Conservation (phyloP, 1,140 invertebrate genomes). For the Oryctes rhinoceros region DNA sequence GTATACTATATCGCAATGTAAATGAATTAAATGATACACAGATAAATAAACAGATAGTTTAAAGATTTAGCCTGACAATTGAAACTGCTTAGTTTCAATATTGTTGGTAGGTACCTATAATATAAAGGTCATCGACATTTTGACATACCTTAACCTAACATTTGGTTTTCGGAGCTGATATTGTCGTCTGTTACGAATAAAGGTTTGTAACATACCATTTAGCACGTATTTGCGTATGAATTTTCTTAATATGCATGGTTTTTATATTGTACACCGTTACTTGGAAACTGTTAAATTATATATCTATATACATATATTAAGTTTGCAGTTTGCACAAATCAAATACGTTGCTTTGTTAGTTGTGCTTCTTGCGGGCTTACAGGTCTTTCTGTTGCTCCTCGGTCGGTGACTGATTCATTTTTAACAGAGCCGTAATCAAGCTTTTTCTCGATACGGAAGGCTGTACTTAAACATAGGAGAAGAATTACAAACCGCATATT, state of each 20-base stretch:
- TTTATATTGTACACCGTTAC: conserved; percentile 14
- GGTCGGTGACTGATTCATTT: conserved; percentile 43
- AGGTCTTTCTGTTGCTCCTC: conserved; percentile 25
- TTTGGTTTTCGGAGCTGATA: conserved; percentile 36
- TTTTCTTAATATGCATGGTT: conserved; percentile 29
- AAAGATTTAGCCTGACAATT: not conserved
- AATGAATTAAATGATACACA: too few relatives aligned
- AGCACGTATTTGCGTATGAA: not conserved
- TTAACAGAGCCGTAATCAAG: conserved; percentile 41
- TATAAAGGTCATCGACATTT: conserved; percentile 54
- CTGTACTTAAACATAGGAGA: too few relatives aligned
- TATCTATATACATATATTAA: not conserved
- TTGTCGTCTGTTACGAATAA: not conserved
- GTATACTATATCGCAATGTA: too few relatives aligned
- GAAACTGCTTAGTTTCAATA: not conserved
- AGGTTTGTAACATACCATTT: not conserved
- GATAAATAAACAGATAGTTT: too few relatives aligned
- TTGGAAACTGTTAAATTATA: conserved; percentile 29
- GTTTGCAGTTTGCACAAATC: conserved; percentile 36
- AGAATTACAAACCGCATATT: too few relatives aligned
- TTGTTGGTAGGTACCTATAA: not conserved
- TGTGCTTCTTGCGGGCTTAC: conserved; percentile 33
- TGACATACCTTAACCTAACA: conserved; percentile 55
- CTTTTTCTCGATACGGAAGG: not conserved
- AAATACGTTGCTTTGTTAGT: conserved; percentile 45